Base-by-base conservation (phyloP, 2,797 vertebrate genomes). In the Buceros bicornis region DNA sequence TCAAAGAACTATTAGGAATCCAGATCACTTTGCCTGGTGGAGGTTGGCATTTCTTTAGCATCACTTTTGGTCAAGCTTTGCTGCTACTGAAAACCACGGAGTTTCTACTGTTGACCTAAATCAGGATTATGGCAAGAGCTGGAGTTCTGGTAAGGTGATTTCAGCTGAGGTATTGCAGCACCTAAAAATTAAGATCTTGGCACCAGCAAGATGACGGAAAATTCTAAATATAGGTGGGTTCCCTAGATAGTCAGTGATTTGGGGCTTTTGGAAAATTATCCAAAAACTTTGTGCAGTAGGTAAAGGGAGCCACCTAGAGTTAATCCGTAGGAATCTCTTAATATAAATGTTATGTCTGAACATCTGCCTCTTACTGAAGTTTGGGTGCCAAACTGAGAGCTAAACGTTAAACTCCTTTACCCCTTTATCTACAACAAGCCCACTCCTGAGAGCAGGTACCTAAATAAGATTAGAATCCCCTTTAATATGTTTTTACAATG, bases 291-390 rank as follows among this genome's bases (percentile, higher is more conserved):
- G 4, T 76, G 17, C 60, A 14, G 8, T 48, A 87, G 77, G 74
- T 93, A 67, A 86, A 96, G 96, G 83, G 96, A 96, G 94, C 80
- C 95, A 95, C 91, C 94, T 95, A 96, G 86, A 94, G 94, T 94
- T 95, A 96, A 66, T 65, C 56, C 60, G 11, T 29, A 40, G 80
- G 62, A 94, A 91, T 90, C 24, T 83, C 58, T 82, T 6, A 6
- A 5, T 33, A 7, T 13, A 87, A 78, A 31, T 37, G 1, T 37
- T 40, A 5, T 62, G 18, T 54, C 13, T 61, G 37, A 65, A 35
- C 42, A 67, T 42, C 45, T 87, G 58, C 64, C 31, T 40, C 20
- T 79, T 66, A 10, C 42, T 90, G 76, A 81, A 40, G 20, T 72
- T 86, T 58, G 69, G 47, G 47, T 86, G 40, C 50, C 57, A 85